Percentiles rank a stretch among this genome's conserved stretches.
phyloP scores from a whole-genome alignment of 2,797 vertebrate genomes.

The Eulemur rubriventer region DNA sequence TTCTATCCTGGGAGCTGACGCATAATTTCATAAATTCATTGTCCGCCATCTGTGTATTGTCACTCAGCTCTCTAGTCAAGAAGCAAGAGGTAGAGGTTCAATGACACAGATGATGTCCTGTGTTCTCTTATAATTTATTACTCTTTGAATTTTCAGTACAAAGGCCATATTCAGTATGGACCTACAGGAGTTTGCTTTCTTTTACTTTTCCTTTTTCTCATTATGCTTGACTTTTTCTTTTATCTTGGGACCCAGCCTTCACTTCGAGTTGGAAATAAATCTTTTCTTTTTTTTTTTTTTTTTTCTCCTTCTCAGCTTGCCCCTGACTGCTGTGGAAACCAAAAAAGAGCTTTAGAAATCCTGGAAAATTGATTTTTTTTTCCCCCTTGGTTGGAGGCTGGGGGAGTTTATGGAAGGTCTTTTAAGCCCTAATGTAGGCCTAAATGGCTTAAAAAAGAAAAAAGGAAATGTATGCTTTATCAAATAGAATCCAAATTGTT shows the following conservation, averaged over 20 bases:
- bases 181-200: conserved; percentile 35
- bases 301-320: conserved; percentile 4
- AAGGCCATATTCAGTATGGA: conserved; percentile 42
- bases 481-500: background rate
- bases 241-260: conserved; percentile 63
- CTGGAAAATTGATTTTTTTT: conserved; percentile 24
- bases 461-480: background rate
- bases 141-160: conserved; percentile 61
- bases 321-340: conserved; percentile 63
- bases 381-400: background rate
- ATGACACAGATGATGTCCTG: conserved; percentile 50
- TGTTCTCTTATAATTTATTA: conserved; percentile 66
- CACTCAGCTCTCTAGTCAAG: background rate
- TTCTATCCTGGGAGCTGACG: conserved; percentile 46
- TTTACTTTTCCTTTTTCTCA: conserved; percentile 35
- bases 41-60: conserved; percentile 65
- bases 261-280: conserved; percentile 66
- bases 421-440: background rate
- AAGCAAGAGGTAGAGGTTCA: conserved; percentile 30
- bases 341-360: conserved; percentile 53
- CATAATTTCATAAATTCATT: background rate
- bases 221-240: conserved; percentile 68
- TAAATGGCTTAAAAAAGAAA: background rate
- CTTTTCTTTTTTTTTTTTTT: background rate
- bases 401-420: background rate